phyloP scores from a whole-genome alignment of 2,113 vertebrate species.

The Neolamprologus modestus region DNA sequence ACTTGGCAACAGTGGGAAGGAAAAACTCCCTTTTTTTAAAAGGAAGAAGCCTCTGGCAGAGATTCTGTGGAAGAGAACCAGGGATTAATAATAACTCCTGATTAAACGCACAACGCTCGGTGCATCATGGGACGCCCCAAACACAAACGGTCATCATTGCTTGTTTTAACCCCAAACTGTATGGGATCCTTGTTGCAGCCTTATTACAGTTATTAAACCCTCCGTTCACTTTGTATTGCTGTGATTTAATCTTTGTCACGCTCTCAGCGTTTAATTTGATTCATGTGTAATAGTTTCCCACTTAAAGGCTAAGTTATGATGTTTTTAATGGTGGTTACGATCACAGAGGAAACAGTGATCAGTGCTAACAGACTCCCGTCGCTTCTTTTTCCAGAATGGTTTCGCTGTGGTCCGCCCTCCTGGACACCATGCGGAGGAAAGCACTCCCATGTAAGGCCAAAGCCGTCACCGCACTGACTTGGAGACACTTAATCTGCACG shows the following conservation, averaged over 20 bases:
- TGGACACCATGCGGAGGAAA: conserved; percentile 95
- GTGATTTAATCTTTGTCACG: background rate
- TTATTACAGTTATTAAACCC: background rate
- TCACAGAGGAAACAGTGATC: background rate
- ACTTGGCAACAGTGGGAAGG: background rate
- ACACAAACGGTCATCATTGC: background rate
- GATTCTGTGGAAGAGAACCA: background rate
- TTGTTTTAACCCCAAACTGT: fast-evolving
- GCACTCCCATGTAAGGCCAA: conserved; percentile 90
- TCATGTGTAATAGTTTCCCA: background rate
- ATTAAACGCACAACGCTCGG: background rate
- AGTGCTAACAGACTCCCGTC: background rate
- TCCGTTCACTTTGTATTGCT: background rate
- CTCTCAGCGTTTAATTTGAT: fast-evolving
- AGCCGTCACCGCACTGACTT: background rate
- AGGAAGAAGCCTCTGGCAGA: background rate
- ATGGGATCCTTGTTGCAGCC: background rate
- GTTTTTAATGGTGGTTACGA: background rate
- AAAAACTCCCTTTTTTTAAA: background rate
- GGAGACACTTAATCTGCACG: background rate
- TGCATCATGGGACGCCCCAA: background rate
- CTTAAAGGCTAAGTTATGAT: background rate
- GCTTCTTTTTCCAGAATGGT: conserved; percentile 77
- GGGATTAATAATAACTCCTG: background rate
- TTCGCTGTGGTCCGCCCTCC: conserved; percentile 96